These are phyloP conservation scores for Osmerus eperlanus DNA, from an alignment of 2,113 vertebrate species.

Conservation along the genomic window DNA sequence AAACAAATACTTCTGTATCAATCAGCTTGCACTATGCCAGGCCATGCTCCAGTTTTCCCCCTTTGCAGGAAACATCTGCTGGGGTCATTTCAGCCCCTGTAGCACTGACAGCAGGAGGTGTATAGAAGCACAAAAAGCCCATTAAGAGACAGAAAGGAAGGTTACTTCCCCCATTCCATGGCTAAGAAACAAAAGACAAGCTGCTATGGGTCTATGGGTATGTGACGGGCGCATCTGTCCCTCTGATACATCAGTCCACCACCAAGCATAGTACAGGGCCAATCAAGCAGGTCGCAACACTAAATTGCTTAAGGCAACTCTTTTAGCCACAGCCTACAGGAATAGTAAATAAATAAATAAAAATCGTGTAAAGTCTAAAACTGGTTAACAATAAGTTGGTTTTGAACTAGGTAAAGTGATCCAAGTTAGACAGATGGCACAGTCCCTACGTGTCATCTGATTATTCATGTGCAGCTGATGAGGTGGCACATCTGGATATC, in stretches of 20 bases:
- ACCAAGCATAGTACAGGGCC: too few species aligned
- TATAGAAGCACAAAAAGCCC: slow-evolving; percentile 13
- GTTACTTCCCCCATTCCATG: background rate
- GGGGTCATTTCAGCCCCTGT: slow-evolving; percentile 31
- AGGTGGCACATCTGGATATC: slow-evolving; percentile 66
- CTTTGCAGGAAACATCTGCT: slow-evolving; percentile 61
- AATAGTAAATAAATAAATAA: background rate
- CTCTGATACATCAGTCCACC: too few species aligned
- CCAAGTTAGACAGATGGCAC: too few species aligned
- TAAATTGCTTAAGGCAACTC: too few species aligned
- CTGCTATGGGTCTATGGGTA: too few species aligned
- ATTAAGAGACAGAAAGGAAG: slow-evolving; percentile 4
- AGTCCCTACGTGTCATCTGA: background rate
- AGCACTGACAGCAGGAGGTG: slow-evolving; percentile 21
- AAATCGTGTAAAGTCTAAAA: background rate
- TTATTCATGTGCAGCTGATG: slow-evolving; percentile 38
- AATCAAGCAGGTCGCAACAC: too few species aligned
- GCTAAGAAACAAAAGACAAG: too few species aligned
- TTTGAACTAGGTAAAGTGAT: too few species aligned
- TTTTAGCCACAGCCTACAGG: too few species aligned
- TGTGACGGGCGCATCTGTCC: too few species aligned
- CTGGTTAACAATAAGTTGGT: background rate
- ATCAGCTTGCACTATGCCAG: slow-evolving; percentile 12
- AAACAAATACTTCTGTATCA: background rate
- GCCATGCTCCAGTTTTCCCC: slow-evolving; percentile 31